A percentile compares a stretch with the other conserved stretches of the same genome.
phyloP scores from a whole-genome alignment of 2,888 invertebrate genomes.

The Rosalia funebris region DNA sequence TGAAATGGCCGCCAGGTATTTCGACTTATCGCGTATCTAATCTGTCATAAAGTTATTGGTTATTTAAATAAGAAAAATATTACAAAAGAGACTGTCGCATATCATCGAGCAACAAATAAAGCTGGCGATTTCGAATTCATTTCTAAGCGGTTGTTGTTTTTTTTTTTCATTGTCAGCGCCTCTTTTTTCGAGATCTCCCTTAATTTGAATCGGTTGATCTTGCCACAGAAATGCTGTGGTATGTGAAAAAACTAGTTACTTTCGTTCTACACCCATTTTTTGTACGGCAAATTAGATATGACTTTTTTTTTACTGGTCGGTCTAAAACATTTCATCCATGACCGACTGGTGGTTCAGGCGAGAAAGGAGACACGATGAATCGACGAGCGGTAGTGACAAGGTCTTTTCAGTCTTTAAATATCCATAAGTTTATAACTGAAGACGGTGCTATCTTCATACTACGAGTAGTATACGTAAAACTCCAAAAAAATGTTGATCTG shows the following conservation, averaged over 20 bases:
- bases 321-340: constrained; percentile 28
- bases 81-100: not conserved
- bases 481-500: too few species aligned
- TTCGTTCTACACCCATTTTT: constrained; percentile 30
- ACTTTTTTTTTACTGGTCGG: constrained; percentile 22
- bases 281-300: constrained; percentile 24
- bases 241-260: constrained; percentile 29
- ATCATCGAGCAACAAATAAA: not conserved
- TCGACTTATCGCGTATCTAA: not conserved
- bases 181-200: constrained; percentile 1
- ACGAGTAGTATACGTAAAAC: too few species aligned
- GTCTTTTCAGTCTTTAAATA: too few species aligned
- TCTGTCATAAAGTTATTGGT: constrained; percentile 6
- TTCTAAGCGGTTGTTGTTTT: not conserved
- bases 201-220: constrained; percentile 3
- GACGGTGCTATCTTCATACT: too few species aligned
- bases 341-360: constrained; percentile 2
- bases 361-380: not conserved
- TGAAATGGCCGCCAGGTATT: not conserved
- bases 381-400: not conserved
- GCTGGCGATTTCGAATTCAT: not conserved
- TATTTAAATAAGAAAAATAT: not conserved
- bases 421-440: too few species aligned
- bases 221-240: constrained; percentile 12
- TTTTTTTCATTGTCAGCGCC: not conserved